Conservation (phyloP, 2,113 vertebrate genomes). For the Willisornis vidua region DNA sequence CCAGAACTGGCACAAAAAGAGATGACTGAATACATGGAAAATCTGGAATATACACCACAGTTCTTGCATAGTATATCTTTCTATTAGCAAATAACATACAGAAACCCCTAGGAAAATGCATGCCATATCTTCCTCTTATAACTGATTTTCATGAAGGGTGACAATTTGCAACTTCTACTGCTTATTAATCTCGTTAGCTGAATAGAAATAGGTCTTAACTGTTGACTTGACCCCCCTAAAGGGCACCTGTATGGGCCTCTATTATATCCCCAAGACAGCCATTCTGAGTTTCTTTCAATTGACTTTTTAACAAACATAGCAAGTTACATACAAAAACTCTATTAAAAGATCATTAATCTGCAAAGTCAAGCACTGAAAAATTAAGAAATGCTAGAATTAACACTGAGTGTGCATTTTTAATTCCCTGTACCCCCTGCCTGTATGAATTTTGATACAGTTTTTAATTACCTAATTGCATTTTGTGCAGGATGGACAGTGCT, state of each 20-base stretch:
- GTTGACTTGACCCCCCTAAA: not conserved
- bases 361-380: not conserved
- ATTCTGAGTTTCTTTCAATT: not conserved
- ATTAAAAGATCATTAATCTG: not conserved
- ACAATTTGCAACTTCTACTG: not conserved
- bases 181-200: not conserved
- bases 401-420: not conserved
- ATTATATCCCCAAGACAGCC: not conserved
- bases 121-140: not conserved
- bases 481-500: not conserved
- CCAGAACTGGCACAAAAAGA: fast-evolving
- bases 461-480: constrained; percentile 28
- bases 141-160: not conserved
- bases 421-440: not conserved
- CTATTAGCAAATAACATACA: not conserved
- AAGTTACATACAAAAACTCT: not conserved
- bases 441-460: constrained; percentile 7
- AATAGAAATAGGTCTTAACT: not conserved
- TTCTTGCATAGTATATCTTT: not conserved
- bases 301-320: not conserved
- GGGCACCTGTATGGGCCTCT: not conserved
- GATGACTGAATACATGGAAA: not conserved
- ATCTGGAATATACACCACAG: not conserved
- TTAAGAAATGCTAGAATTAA: not conserved
- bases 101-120: not conserved